Evolutionary conservation across 2,113 vertebrate genomes (phyloP).

Genomic region (Ginglymostoma cirratum): DNA sequence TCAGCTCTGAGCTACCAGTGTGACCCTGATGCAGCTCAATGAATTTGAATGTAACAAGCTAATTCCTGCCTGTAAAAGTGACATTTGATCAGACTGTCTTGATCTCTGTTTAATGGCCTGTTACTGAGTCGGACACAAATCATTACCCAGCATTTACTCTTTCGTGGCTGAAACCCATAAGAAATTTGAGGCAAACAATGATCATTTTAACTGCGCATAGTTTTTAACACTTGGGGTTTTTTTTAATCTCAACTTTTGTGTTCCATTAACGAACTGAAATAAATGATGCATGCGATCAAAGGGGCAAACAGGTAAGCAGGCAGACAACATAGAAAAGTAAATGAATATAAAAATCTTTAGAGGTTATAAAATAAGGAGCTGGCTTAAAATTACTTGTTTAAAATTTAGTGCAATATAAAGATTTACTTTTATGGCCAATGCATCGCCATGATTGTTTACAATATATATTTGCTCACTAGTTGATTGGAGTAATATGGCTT

Average conservation of each 20-base stretch:
- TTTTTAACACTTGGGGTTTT: neutral
- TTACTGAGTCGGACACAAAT: slow-evolving; percentile 79
- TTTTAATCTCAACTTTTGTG: neutral
- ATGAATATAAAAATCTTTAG: neutral
- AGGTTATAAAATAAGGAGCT: neutral
- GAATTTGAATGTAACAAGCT: slow-evolving; percentile 64
- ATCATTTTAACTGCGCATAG: slow-evolving; percentile 58
- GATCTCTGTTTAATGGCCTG: slow-evolving; percentile 81
- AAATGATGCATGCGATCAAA: neutral
- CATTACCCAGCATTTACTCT: slow-evolving; percentile 90
- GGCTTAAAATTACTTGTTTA: neutral
- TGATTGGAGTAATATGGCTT: neutral
- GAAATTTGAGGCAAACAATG: slow-evolving; percentile 70
- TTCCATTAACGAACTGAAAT: neutral
- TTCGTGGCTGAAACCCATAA: slow-evolving; percentile 63
- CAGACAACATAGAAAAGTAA: neutral
- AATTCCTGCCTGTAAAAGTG: slow-evolving; percentile 65
- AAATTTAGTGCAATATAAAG: neutral
- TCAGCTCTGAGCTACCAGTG: neutral
- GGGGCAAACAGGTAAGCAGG: no score
- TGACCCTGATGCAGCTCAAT: slow-evolving; percentile 50
- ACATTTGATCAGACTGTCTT: slow-evolving; percentile 78
- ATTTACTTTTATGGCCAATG: neutral
- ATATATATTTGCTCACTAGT: neutral
- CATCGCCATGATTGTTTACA: neutral